Base-by-base conservation (phyloP, 2,797 vertebrate species). In the Trachurus trachurus region DNA sequence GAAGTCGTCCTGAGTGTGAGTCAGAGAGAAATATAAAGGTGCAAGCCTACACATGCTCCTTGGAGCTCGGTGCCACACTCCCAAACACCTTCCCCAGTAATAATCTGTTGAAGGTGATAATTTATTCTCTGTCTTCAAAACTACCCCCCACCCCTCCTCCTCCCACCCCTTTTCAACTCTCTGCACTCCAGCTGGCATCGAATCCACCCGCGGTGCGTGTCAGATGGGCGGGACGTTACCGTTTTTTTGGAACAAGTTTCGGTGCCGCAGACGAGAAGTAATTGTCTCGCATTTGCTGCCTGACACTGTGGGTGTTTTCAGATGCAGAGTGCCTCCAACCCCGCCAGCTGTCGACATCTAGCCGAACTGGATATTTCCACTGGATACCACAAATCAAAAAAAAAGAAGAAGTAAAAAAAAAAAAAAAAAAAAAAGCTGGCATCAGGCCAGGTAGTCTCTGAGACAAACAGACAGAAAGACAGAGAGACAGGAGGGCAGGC, bases 51-150 rank as follows among this genome's bases (percentile, higher is more conserved):
- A 89, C 88, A 78, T 76, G 89, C 70, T 79, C 83, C 66, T 77
- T 64, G 50, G 63, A 84, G 71, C 78, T 45, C 78, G 37, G 76
- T 49, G 71, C 69, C 83, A 77, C 74, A 63, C 86, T 84, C 79
- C 64, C 53, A 81, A 82, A 88, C 87, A 91, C 88, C 86, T 92
- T 91, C 65, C 22, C 73, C 21, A 1, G 78, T 87, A 86, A 91
- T 90, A 87, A 88, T 84, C 89, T 84, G 83, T 73, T 87, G 78
- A 78, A 88, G 88, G 86, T 88, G 87, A 89, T 93, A 88, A 92
- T 93, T 93, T 91, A 91, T 90, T 92, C 88, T 77, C 72, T 61
- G 68, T 85, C 80, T 86, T 84, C 26, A 37, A 81, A 87, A 80
- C 70, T 74, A 39, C 1, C 44, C 68, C 71, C 62, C 26, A 19